Base-by-base conservation (phyloP, 2,888 invertebrate species). In the Frankliniella intonsa region DNA sequence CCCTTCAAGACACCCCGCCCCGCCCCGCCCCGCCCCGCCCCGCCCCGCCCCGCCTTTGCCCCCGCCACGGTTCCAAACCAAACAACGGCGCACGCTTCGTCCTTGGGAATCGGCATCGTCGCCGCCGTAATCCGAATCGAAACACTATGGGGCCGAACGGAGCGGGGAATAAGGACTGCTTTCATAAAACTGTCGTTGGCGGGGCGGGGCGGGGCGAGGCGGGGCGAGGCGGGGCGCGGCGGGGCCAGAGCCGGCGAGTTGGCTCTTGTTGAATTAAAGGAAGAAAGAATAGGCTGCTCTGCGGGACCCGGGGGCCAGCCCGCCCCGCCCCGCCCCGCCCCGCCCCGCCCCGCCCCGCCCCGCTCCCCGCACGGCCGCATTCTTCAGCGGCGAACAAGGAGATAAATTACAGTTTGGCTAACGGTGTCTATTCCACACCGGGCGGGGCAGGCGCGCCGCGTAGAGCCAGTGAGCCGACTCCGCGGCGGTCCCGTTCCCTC, bases 141-240 rank as follows among this genome's bases (percentile, higher is more conserved):
- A 62, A 62, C 62, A 62, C n/a, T 17, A 5, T 17, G 55, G 55
- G 9, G 62, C 19, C 17, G 14, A n/a, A 17, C 62, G 62, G 38
- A 38, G 38, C 38, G 38, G 38, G 38, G 38, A 38, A 38, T 38
- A 38, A 38, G 38, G 38, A 38, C 38, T 38, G 38, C 38, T 76
- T 76, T 76, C 11, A 76, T 76, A 25, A 76, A 76, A 76, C 22
- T 76, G 69, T 76, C 69, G 69, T 76, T 76, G 25, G 69, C 69
- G 69, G 7, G 62, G 14, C 19, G 14, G 62, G n/a, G 62, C 51
- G 19, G 55, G 2, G 55, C 3, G 55, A 55, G n/a, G n/a, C n/a
- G n/a, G n/a, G n/a, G n/a, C 38, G 38, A 17, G 62, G 62, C 62
- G 17, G 62, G 0, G 62, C 55, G 55, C 14, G 14, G 55, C 55